A percentile compares a stretch with the other conserved stretches of the same genome.
These are phyloP conservation scores for Omphaloscelis lunosa DNA, from an alignment of 2,888 invertebrate genomes.

Conservation along the genomic window DNA sequence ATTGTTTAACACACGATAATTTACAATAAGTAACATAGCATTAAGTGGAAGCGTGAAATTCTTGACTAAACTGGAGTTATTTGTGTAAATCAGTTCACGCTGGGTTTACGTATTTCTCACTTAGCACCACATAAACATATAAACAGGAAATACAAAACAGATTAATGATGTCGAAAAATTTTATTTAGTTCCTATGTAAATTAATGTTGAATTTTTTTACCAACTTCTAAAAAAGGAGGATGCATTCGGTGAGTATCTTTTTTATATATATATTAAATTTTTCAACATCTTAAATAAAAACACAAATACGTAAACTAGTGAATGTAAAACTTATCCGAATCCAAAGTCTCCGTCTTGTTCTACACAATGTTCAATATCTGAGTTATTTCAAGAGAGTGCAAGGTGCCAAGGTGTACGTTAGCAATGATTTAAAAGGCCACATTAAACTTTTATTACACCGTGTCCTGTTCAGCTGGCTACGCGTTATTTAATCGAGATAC, in stretches of 20 bases:
- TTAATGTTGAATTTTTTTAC: slow-evolving; percentile 1
- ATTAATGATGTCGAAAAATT: slow-evolving; percentile 27
- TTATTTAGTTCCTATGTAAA: background rate
- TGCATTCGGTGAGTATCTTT: background rate
- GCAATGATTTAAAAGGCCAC: slow-evolving; percentile 73
- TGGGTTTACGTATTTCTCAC: slow-evolving; percentile 65
- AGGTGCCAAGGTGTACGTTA: slow-evolving; percentile 64
- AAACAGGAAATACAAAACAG: slow-evolving; percentile 38
- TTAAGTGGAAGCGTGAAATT: slow-evolving; percentile 80
- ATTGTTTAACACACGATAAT: slow-evolving; percentile 84
- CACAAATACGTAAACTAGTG: background rate
- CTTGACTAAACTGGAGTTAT: slow-evolving; percentile 73
- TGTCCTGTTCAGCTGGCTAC: slow-evolving; percentile 55
- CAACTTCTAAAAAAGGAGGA: background rate
- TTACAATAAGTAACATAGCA: slow-evolving; percentile 75
- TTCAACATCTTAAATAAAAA: background rate
- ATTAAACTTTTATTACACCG: slow-evolving; percentile 73
- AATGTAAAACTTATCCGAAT: background rate
- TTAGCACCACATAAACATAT: slow-evolving; percentile 59
- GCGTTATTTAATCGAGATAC: slow-evolving; percentile 53
- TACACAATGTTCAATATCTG: slow-evolving; percentile 29
- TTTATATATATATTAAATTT: background rate
- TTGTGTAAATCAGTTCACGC: slow-evolving; percentile 74
- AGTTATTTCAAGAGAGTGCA: slow-evolving; percentile 49
- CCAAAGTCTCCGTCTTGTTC: slow-evolving; percentile 5